Evolutionary conservation across 2,113 vertebrate genomes (phyloP), one percentile per base, ranked within the genome.

Genomic region (Rhizomys pruinosus): DNA sequence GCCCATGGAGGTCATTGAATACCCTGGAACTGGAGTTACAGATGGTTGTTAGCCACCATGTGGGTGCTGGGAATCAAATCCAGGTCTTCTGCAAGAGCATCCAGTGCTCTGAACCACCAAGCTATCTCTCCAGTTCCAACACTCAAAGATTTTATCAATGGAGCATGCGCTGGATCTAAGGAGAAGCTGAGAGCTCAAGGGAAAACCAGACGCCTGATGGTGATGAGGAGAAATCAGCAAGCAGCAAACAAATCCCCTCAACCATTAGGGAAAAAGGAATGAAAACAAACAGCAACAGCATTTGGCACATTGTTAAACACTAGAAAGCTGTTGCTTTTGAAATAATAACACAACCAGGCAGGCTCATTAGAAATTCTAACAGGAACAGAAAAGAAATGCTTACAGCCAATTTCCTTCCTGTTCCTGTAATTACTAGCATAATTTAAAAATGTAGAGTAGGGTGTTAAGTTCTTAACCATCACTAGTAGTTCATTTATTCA

Each of bases 351-450:
- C 76, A 68, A 82, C 72, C 3, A 0, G 32, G 89, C 52, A 22
- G 15, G 76, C 91, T 92, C 93, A 94, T 88, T 87, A 92, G 80
- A 90, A n/a, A 84, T 79, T 90, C 88, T 94, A 90, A 93, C 44
- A 73, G 87, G 94, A 82, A 90, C 63, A 86, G 91, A 66, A 85
- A 85, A 80, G 77, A 95, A 94, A 90, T 47, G 66, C 82, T 85
- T 57, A 44, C 1, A 20, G 93, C 87, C 84, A 79, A 80, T 91
- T 94, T 94, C 85, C 77, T 91, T 87, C 76, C 94, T 74, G 59
- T 68, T 90, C n/a, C 39, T 96, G 20, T 91, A 88, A 89, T 76
- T 93, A 84, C 73, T 39, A 87, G 78, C 74, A 82, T 37, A 29
- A 57, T 95, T 94, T 92, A 16, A 91, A 89, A 92, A 74, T 57